Conservation (phyloP, 1,140 invertebrate genomes). For the Drosophila sucinea region DNA sequence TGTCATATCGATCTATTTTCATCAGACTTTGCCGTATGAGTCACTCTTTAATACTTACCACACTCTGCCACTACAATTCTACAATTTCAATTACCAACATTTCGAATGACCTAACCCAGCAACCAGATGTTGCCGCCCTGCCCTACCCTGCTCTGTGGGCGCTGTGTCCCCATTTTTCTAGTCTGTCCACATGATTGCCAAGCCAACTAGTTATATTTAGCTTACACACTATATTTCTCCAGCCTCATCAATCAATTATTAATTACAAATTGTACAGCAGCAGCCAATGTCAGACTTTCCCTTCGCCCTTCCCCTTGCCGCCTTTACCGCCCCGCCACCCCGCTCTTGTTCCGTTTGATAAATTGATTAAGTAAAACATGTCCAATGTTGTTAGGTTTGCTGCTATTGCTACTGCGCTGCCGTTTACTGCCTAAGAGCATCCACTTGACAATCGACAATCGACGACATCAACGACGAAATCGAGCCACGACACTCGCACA, state of each 20-base stretch:
- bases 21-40: background rate
- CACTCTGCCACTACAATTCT: background rate
- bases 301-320: background rate
- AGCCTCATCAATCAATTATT: slow-evolving; percentile 77
- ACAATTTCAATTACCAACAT: slow-evolving; percentile 1
- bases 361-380: slow-evolving; percentile 76
- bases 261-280: slow-evolving; percentile 68
- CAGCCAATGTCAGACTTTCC: slow-evolving; percentile 21
- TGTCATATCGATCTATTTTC: background rate
- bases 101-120: slow-evolving; percentile 6
- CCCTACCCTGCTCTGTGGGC: background rate
- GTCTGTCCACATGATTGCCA: slow-evolving; percentile 9
- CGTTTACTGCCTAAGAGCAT: slow-evolving; percentile 23
- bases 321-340: background rate
- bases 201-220: slow-evolving; percentile 28
- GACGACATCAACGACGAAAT: slow-evolving; percentile 52
- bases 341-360: slow-evolving; percentile 41
- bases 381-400: slow-evolving; percentile 20
- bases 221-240: slow-evolving; percentile 30
- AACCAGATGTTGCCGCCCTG: background rate
- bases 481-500: slow-evolving; percentile 27
- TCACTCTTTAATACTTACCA: background rate
- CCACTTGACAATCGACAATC: slow-evolving; percentile 39
- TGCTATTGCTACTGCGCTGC: slow-evolving; percentile 17
- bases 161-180: background rate